Evolutionary conservation across 2,113 vertebrate genomes (phyloP), one percentile per base, ranked within the genome.

Genomic region (Cebidichthys violaceus): DNA sequence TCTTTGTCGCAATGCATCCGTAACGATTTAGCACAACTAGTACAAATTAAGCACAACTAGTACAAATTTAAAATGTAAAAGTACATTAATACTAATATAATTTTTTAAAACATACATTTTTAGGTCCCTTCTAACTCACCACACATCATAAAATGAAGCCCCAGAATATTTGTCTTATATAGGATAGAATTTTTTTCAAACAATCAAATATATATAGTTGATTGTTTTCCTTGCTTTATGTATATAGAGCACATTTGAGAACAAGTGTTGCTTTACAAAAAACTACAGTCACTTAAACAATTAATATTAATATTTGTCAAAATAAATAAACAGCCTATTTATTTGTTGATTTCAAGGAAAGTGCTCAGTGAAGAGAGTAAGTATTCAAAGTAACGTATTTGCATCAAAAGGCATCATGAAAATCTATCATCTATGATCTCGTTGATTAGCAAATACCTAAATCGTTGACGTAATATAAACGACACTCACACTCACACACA

Each of bases 381-480:
- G 27, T 31, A 35, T 35, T 22, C 29, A 31, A 22, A n/a, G 5
- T 5, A 27, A 9, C 0, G 13, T 47, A 33, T 69, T 33, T 50
- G 2, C 35, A 55, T 18, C n/a, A 27, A 20, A 20, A 35, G 2
- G 24, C 37, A 62, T 3, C 39, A 37, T 27, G 1, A 1, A 33
- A 33, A 33, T 33, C 33, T 33, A 33, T 18, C 8, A 41, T 59
- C 6, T 1, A 8, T 35, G 33, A 20, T 37, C 22, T 20, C 33
- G 31, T 45, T 20, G 22, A 74, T 67, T 37, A 45, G 24, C 18
- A 18, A 10, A 50, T 47, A 35, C 20, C 27, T 6, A n/a, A 35
- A 13, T 33, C 3, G 4, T 39, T 83, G 71, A 80, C 71, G 80
- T 79, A 13, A 86, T 20, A 35, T 9, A 20, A 15, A 22, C 7